A percentile compares a stretch with the other conserved stretches of the same genome.
Conservation (phyloP, 2,797 vertebrate species). For the Oreonectes daqikongensis region DNA sequence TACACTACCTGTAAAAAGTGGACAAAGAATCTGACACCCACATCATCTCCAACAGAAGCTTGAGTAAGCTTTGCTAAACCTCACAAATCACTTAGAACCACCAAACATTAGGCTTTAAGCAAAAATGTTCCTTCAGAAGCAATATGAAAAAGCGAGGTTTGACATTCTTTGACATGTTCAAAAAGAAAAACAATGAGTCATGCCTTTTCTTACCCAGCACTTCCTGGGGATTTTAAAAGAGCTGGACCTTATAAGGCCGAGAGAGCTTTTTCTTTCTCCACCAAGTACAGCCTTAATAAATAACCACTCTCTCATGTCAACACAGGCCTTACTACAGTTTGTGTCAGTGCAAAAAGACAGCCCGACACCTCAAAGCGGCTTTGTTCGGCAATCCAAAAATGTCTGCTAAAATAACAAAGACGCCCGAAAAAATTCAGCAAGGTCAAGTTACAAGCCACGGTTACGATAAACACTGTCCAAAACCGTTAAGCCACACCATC, state of each 20-base stretch:
- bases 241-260: conserved; percentile 65
- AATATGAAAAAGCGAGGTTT: conserved; percentile 50
- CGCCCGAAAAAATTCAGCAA: neutral
- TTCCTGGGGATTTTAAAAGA: conserved; percentile 61
- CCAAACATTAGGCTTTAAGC: neutral
- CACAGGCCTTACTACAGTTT: conserved; percentile 25
- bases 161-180: conserved; percentile 62
- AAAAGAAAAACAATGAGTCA: conserved; percentile 68
- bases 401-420: conserved; percentile 41
- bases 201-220: conserved; percentile 67
- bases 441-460: conserved; percentile 41
- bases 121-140: neutral
- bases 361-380: conserved; percentile 33
- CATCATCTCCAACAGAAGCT: neutral
- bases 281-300: conserved; percentile 35
- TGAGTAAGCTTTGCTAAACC: neutral
- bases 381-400: conserved; percentile 44
- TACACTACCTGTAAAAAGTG: too few species aligned
- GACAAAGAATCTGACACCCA: neutral
- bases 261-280: conserved; percentile 26
- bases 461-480: conserved; percentile 32
- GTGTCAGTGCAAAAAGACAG: conserved; percentile 19
- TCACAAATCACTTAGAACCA: neutral
- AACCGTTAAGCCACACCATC: conserved; percentile 14
- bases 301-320: conserved; percentile 39